Evolutionary conservation across 2,797 vertebrate genomes (phyloP).

Genomic region (Ataeniobius toweri): DNA sequence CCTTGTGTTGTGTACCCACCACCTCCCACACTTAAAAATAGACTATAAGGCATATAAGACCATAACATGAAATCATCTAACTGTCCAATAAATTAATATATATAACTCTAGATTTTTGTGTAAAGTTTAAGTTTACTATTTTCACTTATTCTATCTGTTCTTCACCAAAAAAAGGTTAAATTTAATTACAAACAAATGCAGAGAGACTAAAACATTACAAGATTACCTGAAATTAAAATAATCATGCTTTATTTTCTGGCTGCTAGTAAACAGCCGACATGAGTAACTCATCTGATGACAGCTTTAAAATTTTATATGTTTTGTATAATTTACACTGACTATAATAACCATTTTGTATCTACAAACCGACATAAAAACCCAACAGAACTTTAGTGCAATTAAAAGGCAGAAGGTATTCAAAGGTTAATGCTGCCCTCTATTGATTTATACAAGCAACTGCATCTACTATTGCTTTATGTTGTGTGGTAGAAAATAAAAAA

Average conservation of each 20-base stretch:
- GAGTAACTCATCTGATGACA: background rate
- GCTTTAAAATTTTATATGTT: background rate
- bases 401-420: constrained; percentile 13
- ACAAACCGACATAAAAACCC: background rate
- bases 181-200: background rate
- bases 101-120: background rate
- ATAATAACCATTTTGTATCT: constrained; percentile 10
- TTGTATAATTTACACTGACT: background rate
- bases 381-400: background rate
- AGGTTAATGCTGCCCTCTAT: constrained; percentile 61
- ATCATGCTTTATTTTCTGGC: background rate
- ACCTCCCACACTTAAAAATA: background rate
- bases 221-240: background rate
- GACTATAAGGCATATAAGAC: background rate
- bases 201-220: background rate
- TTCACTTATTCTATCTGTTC: background rate
- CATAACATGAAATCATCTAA: background rate
- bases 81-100: background rate
- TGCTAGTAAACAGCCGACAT: background rate
- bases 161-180: background rate
- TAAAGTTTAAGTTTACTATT: background rate
- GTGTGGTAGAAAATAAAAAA: background rate
- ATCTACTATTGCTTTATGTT: background rate
- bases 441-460: constrained; percentile 38
- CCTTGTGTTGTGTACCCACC: no score